These are phyloP conservation scores for Cochlearius cochlearius DNA, from an alignment of 2,113 vertebrate genomes.

Conservation along the genomic window DNA sequence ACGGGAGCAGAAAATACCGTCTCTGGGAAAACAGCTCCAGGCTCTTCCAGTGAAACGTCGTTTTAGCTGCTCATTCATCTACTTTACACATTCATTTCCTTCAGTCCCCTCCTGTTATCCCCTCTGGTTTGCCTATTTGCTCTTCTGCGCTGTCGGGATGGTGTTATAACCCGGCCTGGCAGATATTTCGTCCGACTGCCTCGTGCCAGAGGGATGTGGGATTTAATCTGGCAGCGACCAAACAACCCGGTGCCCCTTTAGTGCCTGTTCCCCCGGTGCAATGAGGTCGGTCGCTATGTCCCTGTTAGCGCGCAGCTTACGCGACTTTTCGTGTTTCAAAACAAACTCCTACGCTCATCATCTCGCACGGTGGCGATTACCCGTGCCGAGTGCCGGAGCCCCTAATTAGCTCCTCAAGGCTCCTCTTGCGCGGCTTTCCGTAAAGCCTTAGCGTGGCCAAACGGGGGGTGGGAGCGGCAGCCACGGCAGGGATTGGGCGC, in stretches of 20 bases:
- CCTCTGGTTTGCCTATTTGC: background rate
- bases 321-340: background rate
- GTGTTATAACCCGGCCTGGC: background rate
- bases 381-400: background rate
- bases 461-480: background rate
- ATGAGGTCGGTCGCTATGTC: background rate
- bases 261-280: background rate
- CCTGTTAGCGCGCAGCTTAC: background rate
- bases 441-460: fast-evolving
- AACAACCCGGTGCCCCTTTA: background rate
- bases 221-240: background rate
- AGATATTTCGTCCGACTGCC: background rate
- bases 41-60: background rate
- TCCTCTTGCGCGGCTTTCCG: fast-evolving
- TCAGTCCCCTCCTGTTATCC: background rate
- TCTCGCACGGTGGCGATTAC: fast-evolving
- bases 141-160: background rate
- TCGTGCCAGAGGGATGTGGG: fast-evolving
- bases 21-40: background rate
- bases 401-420: background rate
- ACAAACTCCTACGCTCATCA: background rate
- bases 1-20: background rate
- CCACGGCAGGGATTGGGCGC: fast-evolving
- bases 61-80: background rate
- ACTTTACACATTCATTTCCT: background rate